Base-by-base conservation (phyloP, 2,888 invertebrate species). In the Tortrix viridana region DNA sequence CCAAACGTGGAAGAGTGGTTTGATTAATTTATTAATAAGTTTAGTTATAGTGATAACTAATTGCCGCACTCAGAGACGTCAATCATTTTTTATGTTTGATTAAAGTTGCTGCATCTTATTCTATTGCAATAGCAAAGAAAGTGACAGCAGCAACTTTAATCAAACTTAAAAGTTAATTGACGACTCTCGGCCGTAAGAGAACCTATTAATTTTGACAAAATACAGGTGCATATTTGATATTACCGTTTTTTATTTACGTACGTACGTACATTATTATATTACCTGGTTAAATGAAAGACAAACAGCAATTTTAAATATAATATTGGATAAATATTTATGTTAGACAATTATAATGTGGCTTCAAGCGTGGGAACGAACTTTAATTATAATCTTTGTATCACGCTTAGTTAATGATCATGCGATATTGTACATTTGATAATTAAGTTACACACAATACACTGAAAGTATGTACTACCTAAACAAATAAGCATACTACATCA, bases 1-100 rank as follows among this genome's bases (percentile, higher is more conserved):
- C 96, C 96, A 0, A 96, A 96, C 79, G 96, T 97, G 14, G 97
- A 97, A 84, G 97, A 97, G 82, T 95, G 95, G 92, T 93, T 96
- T 70, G 92, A 93, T 82, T 92, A 85, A 67, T 46, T 22, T 62
- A 37, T 32, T 49, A 58, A 22, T 54, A 44, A 55, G 58, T 18
- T 37, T n/a, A n/a, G n/a, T n/a, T n/a, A n/a, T n/a, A n/a, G n/a
- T n/a, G n/a, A n/a, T n/a, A n/a, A n/a, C n/a, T n/a, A n/a, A n/a
- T n/a, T n/a, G n/a, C n/a, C n/a, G n/a, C n/a, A n/a, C n/a, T n/a
- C n/a, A n/a, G n/a, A n/a, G n/a, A n/a, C n/a, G n/a, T n/a, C n/a
- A n/a, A n/a, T n/a, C n/a, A n/a, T n/a, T n/a, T n/a, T n/a, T n/a
- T n/a, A n/a, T n/a, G n/a, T n/a, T n/a, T n/a, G n/a, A n/a, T n/a